Conservation (phyloP, 2,113 vertebrate species). For the Phaethornis superciliosus region DNA sequence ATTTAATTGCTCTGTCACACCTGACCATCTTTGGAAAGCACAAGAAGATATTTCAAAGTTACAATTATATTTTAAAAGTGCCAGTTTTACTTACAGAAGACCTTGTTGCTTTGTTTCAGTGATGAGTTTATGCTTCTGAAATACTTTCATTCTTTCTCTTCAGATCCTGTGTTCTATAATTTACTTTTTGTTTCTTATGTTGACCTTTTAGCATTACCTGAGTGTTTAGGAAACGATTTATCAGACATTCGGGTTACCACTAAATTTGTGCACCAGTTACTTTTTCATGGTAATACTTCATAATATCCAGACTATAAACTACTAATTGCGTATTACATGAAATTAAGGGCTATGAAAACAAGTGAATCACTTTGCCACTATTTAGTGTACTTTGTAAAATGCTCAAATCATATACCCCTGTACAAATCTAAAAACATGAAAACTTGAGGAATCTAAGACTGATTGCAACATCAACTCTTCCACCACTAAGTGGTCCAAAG, state of each 20-base stretch:
- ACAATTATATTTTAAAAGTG: not conserved
- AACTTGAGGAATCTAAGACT: not conserved
- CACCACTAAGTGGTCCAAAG: not conserved
- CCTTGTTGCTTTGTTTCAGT: not conserved
- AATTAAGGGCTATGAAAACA: not conserved
- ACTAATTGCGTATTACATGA: not conserved
- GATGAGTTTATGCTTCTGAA: not conserved
- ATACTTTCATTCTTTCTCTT: not conserved
- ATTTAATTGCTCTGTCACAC: not conserved
- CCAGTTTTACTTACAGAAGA: not conserved
- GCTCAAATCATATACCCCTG: not conserved
- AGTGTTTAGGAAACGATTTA: constrained; percentile 14
- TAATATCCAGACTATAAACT: not conserved
- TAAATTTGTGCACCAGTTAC: not conserved
- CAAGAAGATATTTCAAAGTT: not conserved
- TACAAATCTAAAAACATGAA: not conserved
- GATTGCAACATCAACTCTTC: not conserved
- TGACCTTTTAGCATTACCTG: not conserved
- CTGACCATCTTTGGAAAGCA: not conserved
- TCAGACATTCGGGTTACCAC: not conserved
- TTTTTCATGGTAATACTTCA: constrained; percentile 14
- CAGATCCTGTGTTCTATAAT: not conserved
- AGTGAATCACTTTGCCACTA: not conserved
- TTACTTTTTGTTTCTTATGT: not conserved
- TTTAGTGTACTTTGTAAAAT: not conserved